These are phyloP conservation scores for Ceyx melanurus DNA, from an alignment of 2,113 vertebrate genomes.

Conservation along the genomic window DNA sequence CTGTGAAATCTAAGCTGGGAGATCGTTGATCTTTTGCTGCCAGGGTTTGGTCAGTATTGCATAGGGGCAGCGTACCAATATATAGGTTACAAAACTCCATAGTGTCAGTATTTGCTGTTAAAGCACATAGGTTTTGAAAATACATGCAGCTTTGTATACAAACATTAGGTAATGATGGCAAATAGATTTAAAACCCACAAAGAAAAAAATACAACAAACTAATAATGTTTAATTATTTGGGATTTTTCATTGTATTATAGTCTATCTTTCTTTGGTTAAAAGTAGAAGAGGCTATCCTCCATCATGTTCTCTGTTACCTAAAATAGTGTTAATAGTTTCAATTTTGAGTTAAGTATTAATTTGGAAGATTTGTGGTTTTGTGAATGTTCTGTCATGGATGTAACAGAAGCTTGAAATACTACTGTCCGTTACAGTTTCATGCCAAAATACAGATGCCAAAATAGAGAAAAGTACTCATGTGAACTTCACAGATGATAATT, in stretches of 20 bases:
- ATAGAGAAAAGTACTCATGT: conserved; percentile 61
- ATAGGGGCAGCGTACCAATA: background rate
- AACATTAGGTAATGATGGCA: background rate
- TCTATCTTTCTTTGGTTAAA: background rate
- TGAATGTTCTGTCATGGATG: background rate
- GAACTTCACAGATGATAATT: conserved; percentile 51
- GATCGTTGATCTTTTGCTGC: background rate
- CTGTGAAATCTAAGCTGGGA: background rate
- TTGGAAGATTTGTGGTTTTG: background rate
- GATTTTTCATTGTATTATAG: background rate
- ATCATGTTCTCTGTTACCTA: background rate
- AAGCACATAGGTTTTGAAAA: background rate
- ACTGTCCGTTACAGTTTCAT: conserved; percentile 72
- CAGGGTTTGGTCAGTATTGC: background rate
- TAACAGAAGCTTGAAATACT: conserved; percentile 39
- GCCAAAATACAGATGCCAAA: background rate
- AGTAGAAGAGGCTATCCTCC: background rate
- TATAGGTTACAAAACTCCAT: background rate
- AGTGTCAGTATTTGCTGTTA: background rate
- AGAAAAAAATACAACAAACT: background rate
- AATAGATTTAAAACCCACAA: background rate
- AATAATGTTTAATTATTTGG: background rate
- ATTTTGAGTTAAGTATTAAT: background rate
- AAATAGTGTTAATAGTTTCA: background rate
- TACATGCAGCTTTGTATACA: background rate